phyloP scores from a whole-genome alignment of 2,113 vertebrate species.

The Galbula dea region DNA sequence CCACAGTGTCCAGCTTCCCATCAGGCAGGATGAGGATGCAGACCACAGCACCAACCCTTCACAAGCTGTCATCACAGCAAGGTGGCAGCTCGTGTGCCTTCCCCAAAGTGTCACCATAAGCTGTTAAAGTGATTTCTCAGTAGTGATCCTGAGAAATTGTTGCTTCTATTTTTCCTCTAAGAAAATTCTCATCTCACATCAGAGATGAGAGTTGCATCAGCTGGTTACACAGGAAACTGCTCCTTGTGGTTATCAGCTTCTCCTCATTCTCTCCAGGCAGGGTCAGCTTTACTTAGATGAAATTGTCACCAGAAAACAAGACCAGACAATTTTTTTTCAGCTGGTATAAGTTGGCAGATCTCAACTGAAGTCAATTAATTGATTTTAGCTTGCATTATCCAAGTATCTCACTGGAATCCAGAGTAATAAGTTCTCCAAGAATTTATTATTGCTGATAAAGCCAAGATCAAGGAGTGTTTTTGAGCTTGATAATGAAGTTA shows the following conservation, averaged over 20 bases:
- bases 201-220: not conserved
- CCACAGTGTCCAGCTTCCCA: accelerated
- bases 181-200: not conserved
- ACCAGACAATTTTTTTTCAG: not conserved
- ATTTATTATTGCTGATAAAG: not conserved
- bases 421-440: not conserved
- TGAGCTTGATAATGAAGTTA: not conserved
- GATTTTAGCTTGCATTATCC: not conserved
- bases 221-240: not conserved
- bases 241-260: constrained; percentile 17
- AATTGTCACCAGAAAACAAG: constrained; percentile 43
- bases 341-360: not conserved
- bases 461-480: not conserved
- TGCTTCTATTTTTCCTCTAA: constrained; percentile 6
- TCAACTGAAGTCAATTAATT: not conserved
- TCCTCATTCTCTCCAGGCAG: not conserved
- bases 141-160: constrained; percentile 14
- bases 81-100: not conserved
- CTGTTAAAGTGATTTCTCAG: constrained; percentile 38
- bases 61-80: not conserved
- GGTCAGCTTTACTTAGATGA: constrained; percentile 50
- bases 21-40: not conserved
- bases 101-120: not conserved
- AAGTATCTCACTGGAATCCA: not conserved
- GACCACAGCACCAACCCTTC: accelerated